These are phyloP conservation scores for Orthonychiurus folsomi DNA, from an alignment of 2,888 invertebrate species.

Conservation along the genomic window DNA sequence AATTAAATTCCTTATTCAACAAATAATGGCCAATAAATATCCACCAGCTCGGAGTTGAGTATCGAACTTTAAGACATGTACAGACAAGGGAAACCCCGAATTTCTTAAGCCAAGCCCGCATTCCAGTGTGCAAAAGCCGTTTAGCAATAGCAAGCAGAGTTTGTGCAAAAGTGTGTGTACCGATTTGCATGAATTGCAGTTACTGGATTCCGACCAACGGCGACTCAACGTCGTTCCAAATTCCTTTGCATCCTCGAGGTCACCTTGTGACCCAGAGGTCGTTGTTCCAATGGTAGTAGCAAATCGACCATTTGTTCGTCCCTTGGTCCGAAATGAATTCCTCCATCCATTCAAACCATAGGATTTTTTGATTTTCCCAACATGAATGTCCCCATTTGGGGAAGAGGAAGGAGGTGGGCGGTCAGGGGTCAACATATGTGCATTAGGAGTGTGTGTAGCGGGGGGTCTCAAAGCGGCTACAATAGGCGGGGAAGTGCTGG, in stretches of 20 bases:
- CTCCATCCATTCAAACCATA: slow-evolving; percentile 32
- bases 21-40: neutral
- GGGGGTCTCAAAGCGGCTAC: neutral
- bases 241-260: neutral
- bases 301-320: slow-evolving; percentile 17
- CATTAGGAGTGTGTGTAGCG: neutral
- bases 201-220: slow-evolving; percentile 30
- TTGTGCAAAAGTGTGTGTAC: slow-evolving; percentile 17
- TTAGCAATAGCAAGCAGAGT: too few species aligned
- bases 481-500: neutral
- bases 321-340: slow-evolving; percentile 24
- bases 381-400: slow-evolving; percentile 1
- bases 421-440: neutral
- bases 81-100: neutral
- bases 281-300: slow-evolving; percentile 23
- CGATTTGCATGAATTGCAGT: slow-evolving; percentile 29
- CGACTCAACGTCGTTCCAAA: slow-evolving; percentile 15
- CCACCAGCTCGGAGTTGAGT: neutral
- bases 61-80: too few species aligned
- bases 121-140: too few species aligned
- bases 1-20: neutral
- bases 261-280: slow-evolving; percentile 11
- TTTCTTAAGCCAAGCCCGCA: neutral
- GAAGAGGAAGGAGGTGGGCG: neutral
- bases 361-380: slow-evolving; percentile 20